phyloP scores from a whole-genome alignment of 2,113 vertebrate species.

The Pongo pygmaeus region DNA sequence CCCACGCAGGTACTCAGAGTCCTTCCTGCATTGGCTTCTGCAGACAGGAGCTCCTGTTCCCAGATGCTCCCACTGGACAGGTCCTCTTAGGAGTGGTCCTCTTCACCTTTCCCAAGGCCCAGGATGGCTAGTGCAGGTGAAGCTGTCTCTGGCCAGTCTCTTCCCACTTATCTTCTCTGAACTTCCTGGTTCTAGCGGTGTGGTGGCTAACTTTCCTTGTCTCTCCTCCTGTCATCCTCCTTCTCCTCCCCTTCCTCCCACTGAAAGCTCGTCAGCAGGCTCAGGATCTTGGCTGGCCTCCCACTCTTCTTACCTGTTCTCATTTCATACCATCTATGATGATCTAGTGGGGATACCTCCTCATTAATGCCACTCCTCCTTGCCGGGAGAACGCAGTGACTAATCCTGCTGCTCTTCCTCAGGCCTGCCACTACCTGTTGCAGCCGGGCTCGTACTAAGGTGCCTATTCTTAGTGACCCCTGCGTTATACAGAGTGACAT shows the following conservation, averaged over 20 bases:
- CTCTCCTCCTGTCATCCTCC: neutral
- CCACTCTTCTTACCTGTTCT: neutral
- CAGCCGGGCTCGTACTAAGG: accelerated
- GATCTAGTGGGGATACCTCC: neutral
- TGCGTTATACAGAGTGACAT: accelerated
- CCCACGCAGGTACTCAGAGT: neutral
- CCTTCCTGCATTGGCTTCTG: neutral
- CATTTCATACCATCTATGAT: neutral
- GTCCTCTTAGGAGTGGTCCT: neutral
- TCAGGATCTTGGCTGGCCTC: neutral
- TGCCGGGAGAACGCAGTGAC: neutral
- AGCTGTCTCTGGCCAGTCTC: neutral
- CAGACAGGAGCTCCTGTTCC: neutral
- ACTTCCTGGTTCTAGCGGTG: neutral
- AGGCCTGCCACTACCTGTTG: neutral
- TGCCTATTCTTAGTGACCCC: neutral
- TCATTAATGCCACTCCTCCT: neutral
- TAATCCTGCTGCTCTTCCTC: neutral
- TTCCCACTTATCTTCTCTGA: neutral
- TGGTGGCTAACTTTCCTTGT: neutral
- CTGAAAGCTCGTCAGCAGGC: accelerated
- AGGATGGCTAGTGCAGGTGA: too few relatives aligned
- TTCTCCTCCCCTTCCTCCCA: neutral
- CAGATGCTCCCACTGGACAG: neutral
- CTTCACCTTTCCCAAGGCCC: neutral